Conservation (phyloP, 2,888 invertebrate genomes). For the Epirrhoe alternata region DNA sequence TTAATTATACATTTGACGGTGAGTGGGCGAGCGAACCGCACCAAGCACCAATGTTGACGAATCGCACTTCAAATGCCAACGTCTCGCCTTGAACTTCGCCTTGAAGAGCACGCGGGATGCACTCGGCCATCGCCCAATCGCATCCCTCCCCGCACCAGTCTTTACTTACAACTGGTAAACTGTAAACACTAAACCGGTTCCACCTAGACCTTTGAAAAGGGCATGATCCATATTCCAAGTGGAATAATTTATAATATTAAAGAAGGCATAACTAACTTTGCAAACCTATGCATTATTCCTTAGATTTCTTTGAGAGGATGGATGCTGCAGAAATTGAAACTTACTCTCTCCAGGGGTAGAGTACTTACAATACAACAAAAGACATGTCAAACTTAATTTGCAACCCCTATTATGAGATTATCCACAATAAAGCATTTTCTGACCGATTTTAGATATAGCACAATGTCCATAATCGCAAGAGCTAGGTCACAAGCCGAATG, state of each 20-base stretch:
- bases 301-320: neutral
- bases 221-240: slow-evolving; percentile 62
- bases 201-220: slow-evolving; percentile 64
- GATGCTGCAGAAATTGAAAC: no score
- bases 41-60: slow-evolving; percentile 67
- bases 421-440: neutral
- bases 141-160: slow-evolving; percentile 54
- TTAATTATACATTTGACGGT: slow-evolving; percentile 39
- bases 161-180: slow-evolving; percentile 54
- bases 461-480: slow-evolving; percentile 41
- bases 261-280: slow-evolving; percentile 6
- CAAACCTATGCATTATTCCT: neutral
- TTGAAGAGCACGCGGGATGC: slow-evolving; percentile 67
- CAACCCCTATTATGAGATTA: no score
- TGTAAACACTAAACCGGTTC: slow-evolving; percentile 71
- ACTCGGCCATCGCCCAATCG: slow-evolving; percentile 56
- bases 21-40: slow-evolving; percentile 40
- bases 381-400: no score
- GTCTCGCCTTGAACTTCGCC: slow-evolving; percentile 82
- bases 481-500: slow-evolving; percentile 59
- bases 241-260: slow-evolving; percentile 24
- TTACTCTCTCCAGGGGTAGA: no score
- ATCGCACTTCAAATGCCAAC: slow-evolving; percentile 81
- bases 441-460: neutral
- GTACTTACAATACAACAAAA: no score